Base-by-base conservation (phyloP, 1,140 invertebrate species). In the Druon quercuslanigerum region DNA sequence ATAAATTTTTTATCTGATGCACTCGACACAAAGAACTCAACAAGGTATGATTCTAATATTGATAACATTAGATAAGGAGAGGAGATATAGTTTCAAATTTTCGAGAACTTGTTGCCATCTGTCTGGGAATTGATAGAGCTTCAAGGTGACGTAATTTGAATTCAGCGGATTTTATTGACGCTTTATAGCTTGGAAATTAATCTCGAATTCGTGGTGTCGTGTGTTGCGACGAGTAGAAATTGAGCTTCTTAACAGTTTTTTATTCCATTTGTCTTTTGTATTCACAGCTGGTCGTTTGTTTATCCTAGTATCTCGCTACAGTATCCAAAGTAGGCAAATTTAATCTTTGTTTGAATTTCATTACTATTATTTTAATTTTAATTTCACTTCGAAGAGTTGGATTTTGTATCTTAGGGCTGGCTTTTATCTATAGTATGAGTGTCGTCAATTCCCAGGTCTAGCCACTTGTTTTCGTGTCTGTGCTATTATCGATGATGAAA, bases 401-500 rank as follows among this genome's bases (percentile, higher is more conserved):
- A 11, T 17, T 56, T 19, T 8, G 17, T 8, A 17, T 5, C 17
- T 19, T 56, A 11, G 19, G 7, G 71, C 40, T 7, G 51, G 54
- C 77, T 76, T 75, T 80, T 83, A 75, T 79, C 75, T 75, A 13
- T 77, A 56, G 79, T 84, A 76, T 74, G 78, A 80, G 89, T 90
- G 89, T 91, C 90, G 85, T 84, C 81, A 83, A 87, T 85, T 86
- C 78, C 83, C 87, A 88, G 86, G 84, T 90, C 89, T 90, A 90
- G 88, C 85, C 86, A 82, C 84, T 90, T 90, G 87, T 91, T 90
- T 89, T 88, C 82, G 89, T 85, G 83, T 86, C 83, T 83, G 85
- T 51, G 79, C 86, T 88, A 89, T 90, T 91, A 91, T 91, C 90
- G 87, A 91, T 88, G 88, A 91, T 91, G 88, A 91, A 91, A 89